Evolutionary conservation across 2,888 invertebrate species (phyloP), one percentile per base, ranked within the genome.

Genomic region (Achlya flavicornis): DNA sequence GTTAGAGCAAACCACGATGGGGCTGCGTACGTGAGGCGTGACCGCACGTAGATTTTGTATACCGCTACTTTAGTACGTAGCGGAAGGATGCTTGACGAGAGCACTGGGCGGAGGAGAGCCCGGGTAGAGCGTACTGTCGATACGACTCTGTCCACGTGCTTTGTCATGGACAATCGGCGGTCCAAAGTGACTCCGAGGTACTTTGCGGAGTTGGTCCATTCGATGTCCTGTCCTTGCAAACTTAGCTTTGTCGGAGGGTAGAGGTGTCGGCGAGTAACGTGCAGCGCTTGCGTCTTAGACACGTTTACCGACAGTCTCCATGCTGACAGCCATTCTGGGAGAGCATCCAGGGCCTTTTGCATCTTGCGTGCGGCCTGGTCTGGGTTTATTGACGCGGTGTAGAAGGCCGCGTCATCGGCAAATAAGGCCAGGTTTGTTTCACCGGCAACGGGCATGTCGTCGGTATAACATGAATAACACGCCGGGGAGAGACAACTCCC

Each of bases 111-210:
- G 0, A 77, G 74, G 0, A 61, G 26, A 3, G 59, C 26, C n/a
- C 68, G 16, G 0, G 73, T 69, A 0, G 38, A 8, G 4, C 53
- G 43, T 2, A 70, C 65, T 12, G 61, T 43, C 8, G 26, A 38
- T 7, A 71, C 14, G 8, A 66, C 68, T 7, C 65, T 57, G 0
- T 63, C 33, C 0, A 64, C 63, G 57, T 76, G 74, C 6, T 63
- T 60, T 0, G 1, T n/a, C 74, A 76, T 71, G 1, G 61, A 69
- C 6, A 75, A 63, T 11, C 61, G 8, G 8, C 62, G n/a, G 61
- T 74, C 72, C 4, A 75, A 70, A 16, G 61, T 66, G 10, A 75
- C 69, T 12, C 74, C 73, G 11, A 74, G 70, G 67, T 74, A 74
- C 43, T 65, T 73, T 67, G 19, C 53, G n/a, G 10, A 3, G 7